Base-by-base conservation (phyloP, 2,113 vertebrate genomes). In the Tupaia tana region DNA sequence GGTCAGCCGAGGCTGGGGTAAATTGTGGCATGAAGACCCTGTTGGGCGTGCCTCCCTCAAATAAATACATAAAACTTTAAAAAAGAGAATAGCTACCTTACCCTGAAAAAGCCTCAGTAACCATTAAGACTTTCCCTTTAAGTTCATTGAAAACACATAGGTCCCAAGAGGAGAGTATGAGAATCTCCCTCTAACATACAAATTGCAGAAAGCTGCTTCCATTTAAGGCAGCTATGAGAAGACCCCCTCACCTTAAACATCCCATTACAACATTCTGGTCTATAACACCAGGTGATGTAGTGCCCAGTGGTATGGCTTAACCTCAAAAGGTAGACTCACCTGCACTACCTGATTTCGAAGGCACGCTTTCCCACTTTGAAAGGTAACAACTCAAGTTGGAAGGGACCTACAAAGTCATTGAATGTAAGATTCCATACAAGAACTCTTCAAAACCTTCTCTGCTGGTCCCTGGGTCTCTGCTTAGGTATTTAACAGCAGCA, bases 371-470 rank as follows among this genome's bases (percentile, higher is more conserved):
- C 67, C 31, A 54, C 7, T 66, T 52, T 63, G 54, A 66, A 66
- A 24, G 29, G 15, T 4, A 59, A 75, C 61, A 87, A 74, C 20
- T 11, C 25, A 31, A 75, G n/a, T n/a, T n/a, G 20, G 61, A 89
- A 86, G 34, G 27, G 27, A 71, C 27, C 10, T 25, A 80, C 31
- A 12, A 64, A 82, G 52, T 70, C 73, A 93, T 13, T 18, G 22
- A 80, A 25, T 29, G 67, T 14, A 67, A 67, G 7, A 25, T 83
- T 24, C 34, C 31, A 27, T 7, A 10, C 7, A 14, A 71, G 77
- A 87, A 79, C 83, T 84, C 71, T 82, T 95, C 77, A 75, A 24
- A 73, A 59, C 29, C 63, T 80, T 89, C 86, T 85, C 31, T 90
- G n/a, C 54, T 63, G 52, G 20, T 19, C 66, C 11, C 52, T 22